Conservation (phyloP, 2,113 vertebrate species). For the Cathartes aura region DNA sequence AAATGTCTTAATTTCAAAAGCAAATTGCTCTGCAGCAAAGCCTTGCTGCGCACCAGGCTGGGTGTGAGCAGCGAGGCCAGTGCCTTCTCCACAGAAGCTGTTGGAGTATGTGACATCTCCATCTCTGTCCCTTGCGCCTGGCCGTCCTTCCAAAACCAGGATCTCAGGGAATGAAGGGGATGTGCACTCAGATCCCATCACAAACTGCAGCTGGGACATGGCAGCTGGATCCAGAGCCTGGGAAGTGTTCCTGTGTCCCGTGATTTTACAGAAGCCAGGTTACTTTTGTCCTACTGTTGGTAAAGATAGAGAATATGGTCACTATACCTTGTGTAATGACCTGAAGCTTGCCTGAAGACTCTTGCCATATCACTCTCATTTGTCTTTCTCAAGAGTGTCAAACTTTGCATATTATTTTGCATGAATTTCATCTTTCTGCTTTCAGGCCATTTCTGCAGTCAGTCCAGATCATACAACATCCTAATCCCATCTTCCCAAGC, state of each 20-base stretch:
- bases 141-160: background rate
- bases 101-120: background rate
- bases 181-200: background rate
- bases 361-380: background rate
- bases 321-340: background rate
- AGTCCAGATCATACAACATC: background rate
- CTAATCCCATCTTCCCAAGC: background rate
- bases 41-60: fast-evolving
- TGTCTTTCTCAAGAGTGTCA: background rate
- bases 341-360: background rate
- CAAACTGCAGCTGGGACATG: background rate
- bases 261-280: background rate
- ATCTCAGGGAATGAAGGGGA: background rate
- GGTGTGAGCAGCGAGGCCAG: background rate
- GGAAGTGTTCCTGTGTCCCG: background rate
- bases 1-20: background rate
- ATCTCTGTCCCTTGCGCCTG: background rate
- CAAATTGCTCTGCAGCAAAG: background rate
- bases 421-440: background rate
- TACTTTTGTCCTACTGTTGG: background rate
- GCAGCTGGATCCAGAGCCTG: background rate
- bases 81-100: background rate
- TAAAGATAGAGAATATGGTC: background rate
- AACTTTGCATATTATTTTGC: background rate
- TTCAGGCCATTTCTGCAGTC: background rate